Evolutionary conservation across 2,797 vertebrate genomes (phyloP).

Genomic region (Xerus rutilus): DNA sequence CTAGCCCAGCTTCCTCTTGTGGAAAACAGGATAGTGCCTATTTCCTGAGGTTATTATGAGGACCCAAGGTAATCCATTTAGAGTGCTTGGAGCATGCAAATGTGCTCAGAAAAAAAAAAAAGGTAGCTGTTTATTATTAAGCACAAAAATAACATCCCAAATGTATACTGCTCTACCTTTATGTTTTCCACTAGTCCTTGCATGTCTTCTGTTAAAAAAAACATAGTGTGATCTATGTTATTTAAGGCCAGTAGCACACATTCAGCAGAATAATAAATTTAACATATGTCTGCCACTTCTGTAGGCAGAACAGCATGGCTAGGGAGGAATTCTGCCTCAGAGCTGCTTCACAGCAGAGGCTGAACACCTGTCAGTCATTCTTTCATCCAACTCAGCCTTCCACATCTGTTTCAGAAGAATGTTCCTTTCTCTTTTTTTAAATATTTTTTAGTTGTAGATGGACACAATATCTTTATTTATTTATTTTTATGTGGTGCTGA

Average conservation of each 20-base stretch:
- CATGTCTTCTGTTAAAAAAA: neutral
- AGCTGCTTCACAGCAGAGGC: neutral
- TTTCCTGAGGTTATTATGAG: neutral
- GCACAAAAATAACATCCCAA: neutral
- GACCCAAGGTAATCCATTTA: neutral
- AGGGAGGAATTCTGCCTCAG: no score
- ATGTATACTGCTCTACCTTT: neutral
- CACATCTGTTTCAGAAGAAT: neutral
- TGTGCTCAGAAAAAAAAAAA: neutral
- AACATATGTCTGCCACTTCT: rapidly evolving
- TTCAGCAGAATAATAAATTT: neutral
- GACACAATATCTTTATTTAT: no score
- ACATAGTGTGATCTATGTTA: neutral
- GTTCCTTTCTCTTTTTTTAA: neutral
- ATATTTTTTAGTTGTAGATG: no score
- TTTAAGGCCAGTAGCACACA: neutral
- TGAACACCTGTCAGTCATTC: no score
- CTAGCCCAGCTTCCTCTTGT: no score
- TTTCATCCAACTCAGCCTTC: neutral
- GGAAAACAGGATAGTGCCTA: neutral
- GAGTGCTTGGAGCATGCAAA: neutral
- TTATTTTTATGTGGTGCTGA: no score
- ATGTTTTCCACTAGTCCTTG: neutral
- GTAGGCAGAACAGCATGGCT: neutral
- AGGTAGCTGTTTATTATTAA: neutral